Percentiles rank a stretch among this genome's conserved stretches.
These are phyloP conservation scores for Drosophila melanogaster DNA, from an alignment of 1,140 invertebrate genomes.

Conservation along the genomic window DNA sequence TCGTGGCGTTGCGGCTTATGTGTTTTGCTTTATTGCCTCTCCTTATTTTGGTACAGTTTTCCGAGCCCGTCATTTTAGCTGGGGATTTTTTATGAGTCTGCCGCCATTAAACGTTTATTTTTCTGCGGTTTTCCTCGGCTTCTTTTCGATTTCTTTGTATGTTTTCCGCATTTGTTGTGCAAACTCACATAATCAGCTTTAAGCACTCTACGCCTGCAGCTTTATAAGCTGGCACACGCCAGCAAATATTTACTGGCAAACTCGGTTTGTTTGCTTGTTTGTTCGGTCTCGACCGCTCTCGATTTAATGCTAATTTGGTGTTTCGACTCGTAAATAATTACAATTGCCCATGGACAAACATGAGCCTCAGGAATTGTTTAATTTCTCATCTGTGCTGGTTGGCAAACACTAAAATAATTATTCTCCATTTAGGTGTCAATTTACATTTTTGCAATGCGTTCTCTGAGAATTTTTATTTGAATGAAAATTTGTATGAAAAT, in stretches of 20 bases:
- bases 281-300: slow-evolving; percentile 29
- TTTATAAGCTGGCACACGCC: slow-evolving; percentile 4
- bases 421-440: slow-evolving; percentile 4
- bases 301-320: slow-evolving; percentile 47
- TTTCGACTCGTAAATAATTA: slow-evolving; percentile 36
- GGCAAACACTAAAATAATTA: background rate
- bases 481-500: too few relatives aligned
- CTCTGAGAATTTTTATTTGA: too few relatives aligned
- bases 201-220: slow-evolving; percentile 30
- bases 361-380: slow-evolving; percentile 5
- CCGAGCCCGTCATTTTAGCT: slow-evolving; percentile 8
- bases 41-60: slow-evolving; percentile 28
- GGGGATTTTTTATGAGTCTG: slow-evolving; percentile 16
- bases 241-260: slow-evolving; percentile 39
- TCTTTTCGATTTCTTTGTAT: slow-evolving; percentile 17
- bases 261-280: slow-evolving; percentile 32
- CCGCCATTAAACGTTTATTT: slow-evolving; percentile 50
- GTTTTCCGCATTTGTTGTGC: slow-evolving; percentile 33
- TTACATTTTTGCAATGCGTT: background rate
- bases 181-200: slow-evolving; percentile 47
- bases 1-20: slow-evolving; percentile 37
- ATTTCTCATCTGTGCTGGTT: background rate
- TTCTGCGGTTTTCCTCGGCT: slow-evolving; percentile 22
- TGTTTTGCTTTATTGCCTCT: slow-evolving; percentile 40
- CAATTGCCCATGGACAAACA: slow-evolving; percentile 3